A percentile compares a stretch with the other conserved stretches of the same genome.
These are phyloP conservation scores for Enteromius fasciolatus DNA, from an alignment of 2,797 vertebrate species.

Conservation along the genomic window DNA sequence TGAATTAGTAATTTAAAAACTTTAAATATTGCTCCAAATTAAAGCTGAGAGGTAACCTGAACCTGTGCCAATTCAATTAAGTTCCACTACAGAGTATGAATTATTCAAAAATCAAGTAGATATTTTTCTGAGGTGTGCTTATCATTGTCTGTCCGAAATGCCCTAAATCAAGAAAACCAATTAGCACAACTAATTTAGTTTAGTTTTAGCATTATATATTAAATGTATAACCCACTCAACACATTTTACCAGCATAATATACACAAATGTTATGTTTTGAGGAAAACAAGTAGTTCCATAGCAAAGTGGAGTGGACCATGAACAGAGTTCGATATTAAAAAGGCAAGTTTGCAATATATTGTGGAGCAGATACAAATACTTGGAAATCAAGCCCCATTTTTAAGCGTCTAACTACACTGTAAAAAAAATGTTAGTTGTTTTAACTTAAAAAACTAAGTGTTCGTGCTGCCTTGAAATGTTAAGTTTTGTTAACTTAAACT, in stretches of 20 bases:
- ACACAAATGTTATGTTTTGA: neutral
- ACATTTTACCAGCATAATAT: neutral
- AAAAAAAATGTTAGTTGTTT: too few relatives aligned
- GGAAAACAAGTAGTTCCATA: neutral
- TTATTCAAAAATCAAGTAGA: neutral
- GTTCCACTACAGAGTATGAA: neutral
- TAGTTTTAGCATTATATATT: neutral
- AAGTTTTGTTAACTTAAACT: too few relatives aligned
- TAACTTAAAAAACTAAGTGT: too few relatives aligned
- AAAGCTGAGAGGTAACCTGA: neutral
- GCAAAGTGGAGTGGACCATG: neutral
- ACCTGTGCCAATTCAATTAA: slow-evolving; percentile 11
- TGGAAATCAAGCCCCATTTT: neutral
- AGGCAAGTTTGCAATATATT: neutral
- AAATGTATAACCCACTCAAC: neutral
- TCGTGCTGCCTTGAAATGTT: too few relatives aligned
- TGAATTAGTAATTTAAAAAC: slow-evolving; percentile 40
- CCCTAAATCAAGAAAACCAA: neutral
- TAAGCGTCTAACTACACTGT: neutral
- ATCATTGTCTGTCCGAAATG: neutral
- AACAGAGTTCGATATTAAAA: neutral
- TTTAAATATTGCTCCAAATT: neutral
- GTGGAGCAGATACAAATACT: neutral
- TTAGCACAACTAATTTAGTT: neutral
- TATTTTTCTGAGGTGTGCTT: neutral